phyloP scores from a whole-genome alignment of 2,888 invertebrate genomes.

The Microctonus hyperodae region DNA sequence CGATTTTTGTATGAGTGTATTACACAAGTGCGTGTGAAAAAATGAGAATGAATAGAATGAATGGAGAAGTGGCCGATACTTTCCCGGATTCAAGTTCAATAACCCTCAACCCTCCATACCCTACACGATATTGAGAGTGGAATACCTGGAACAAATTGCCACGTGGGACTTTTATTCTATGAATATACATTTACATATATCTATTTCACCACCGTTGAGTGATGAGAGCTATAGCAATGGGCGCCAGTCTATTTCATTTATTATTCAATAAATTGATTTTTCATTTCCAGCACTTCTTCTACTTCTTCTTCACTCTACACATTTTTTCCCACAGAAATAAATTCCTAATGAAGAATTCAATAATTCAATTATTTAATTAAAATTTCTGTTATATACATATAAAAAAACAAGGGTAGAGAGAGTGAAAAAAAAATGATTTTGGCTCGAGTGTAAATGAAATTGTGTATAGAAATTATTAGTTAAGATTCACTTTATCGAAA shows the following conservation, averaged over 20 bases:
- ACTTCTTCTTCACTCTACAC: too few relatives aligned
- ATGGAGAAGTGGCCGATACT: constrained; percentile 23
- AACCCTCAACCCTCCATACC: constrained; percentile 31
- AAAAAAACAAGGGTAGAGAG: too few relatives aligned
- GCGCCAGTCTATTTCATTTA: not conserved
- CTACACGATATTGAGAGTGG: not conserved
- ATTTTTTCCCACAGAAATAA: too few relatives aligned
- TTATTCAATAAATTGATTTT: not conserved
- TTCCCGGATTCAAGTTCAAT: constrained; percentile 35
- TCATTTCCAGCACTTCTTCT: not conserved
- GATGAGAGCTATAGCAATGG: not conserved
- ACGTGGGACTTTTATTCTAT: constrained; percentile 13
- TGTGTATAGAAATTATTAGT: too few relatives aligned
- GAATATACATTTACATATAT: constrained; percentile 2
- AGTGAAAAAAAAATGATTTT: too few relatives aligned
- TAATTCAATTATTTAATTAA: too few relatives aligned
- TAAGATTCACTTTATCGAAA: too few relatives aligned
- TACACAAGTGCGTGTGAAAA: constrained; percentile 16
- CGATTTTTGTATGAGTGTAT: constrained; percentile 1
- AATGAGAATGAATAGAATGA: constrained; percentile 20
- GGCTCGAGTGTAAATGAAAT: too few relatives aligned
- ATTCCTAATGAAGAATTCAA: too few relatives aligned
- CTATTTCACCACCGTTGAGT: not conserved
- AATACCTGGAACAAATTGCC: constrained; percentile 12
- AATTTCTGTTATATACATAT: too few relatives aligned